Evolutionary conservation across 2,888 invertebrate species (phyloP), one percentile per base, ranked within the genome.

Genomic region (Diarsia mendica): DNA sequence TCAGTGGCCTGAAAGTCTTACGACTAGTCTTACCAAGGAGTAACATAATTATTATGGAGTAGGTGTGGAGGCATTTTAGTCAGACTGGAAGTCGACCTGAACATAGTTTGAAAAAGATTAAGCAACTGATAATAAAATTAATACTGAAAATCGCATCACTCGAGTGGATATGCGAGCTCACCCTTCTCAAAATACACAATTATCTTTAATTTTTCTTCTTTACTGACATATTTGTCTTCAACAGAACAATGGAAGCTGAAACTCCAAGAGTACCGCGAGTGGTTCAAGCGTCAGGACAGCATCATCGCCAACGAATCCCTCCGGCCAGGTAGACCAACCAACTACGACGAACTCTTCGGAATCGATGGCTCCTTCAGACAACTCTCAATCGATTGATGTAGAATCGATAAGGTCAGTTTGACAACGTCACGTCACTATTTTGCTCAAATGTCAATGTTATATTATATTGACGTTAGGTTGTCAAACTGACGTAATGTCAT

Each of bases 311-410:
- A 98, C 90, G 98, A 98, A 92, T 95, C 97, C 0, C 97, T 98
- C 69, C 97, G 99, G 85, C 98, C 98, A 0, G 98, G 98, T 61
- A 98, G 97, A 89, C 98, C 98, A 73, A 98, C 98, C 89, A 98
- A 98, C 84, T 97, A 98, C 87, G 98, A 98, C 85, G 98, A 98
- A 89, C 95, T 98, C 0, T 98, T 99, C 88, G 98, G 98, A 8
- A 97, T 98, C 89, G 98, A 98, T 89, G 98, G 98, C 68, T 98
- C 98, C 67, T 98, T 98, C 94, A 97, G 98, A 88, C 98, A 98
- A 92, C 94, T 99, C 63, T 95, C 97, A 76, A 98, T 99, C 88
- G 98, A 98, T 95, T 98, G 97, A 96, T 81, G 11, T 58, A 18
- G n/a, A 55, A 72, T 82, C 67, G n/a, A 39, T 67, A 44, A 49